phyloP scores from a whole-genome alignment of 2,888 invertebrate genomes.

The Allacma fusca region DNA sequence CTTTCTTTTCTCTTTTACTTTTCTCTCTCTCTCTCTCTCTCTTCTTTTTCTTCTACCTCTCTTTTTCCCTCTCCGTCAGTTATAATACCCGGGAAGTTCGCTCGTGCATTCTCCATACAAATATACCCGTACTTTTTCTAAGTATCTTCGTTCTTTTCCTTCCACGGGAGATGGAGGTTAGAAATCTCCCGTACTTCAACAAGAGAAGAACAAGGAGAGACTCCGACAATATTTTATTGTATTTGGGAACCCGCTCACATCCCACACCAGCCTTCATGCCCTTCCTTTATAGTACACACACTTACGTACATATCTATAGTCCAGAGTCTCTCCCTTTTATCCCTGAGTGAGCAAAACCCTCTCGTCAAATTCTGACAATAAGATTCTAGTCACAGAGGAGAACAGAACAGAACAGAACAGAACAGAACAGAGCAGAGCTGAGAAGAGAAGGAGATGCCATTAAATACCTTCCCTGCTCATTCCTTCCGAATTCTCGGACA shows the following conservation, averaged over 20 bases:
- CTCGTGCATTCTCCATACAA: too few species aligned
- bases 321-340: background rate
- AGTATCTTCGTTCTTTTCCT: too few species aligned
- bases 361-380: conserved; percentile 23
- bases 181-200: background rate
- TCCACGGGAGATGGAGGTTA: too few species aligned
- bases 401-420: too few species aligned
- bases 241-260: conserved; percentile 42
- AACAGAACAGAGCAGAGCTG: too few species aligned
- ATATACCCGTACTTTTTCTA: too few species aligned
- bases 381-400: conserved; percentile 26
- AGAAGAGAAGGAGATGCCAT: background rate
- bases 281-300: background rate
- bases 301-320: background rate
- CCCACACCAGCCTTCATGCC: conserved; percentile 31
- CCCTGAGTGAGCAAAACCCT: background rate
- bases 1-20: conserved; percentile 24
- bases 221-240: conserved; percentile 42
- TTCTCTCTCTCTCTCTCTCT: background rate
- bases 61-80: background rate
- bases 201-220: background rate
- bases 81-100: background rate
- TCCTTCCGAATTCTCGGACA: too few species aligned
- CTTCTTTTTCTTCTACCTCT: background rate
- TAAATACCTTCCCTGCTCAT: too few species aligned